Evolutionary conservation across 2,113 vertebrate genomes (phyloP), one percentile per base, ranked within the genome.

Genomic region (Ictalurus punctatus): DNA sequence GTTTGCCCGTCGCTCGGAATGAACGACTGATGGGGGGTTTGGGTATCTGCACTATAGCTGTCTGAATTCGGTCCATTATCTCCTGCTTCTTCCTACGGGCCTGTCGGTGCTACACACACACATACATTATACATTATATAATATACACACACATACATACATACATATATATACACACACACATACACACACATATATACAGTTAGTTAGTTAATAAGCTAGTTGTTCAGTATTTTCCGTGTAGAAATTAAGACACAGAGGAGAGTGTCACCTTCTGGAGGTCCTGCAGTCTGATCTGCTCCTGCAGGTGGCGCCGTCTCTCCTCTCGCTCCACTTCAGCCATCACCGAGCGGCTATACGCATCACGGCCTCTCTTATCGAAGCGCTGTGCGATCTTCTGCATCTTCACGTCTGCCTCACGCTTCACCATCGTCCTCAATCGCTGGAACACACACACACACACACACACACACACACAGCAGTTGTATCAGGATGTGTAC

Each of bases 51-150:
- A 96, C 92, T 85, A 93, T 59, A 2, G 95, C 92, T 73, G 92
- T 93, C 92, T 96, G 94, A 90, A 97, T 96, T 89, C 73, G 93
- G 71, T 94, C 93, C 95, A 96, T 94, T 59, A 96, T 95, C 91
- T 96, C 95, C 90, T 93, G 95, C 90, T 96, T 95, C 78, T 94
- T 95, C 86, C 92, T 95, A 93, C 90, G 95, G 90, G 52, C 90
- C 86, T 91, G 37, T 6, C 16, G 91, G 88, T 94, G 93, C 96
- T 98, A 90, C 87, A 93, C 93, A 88, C 59, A 89, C 40, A 89
- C n/a, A n/a, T n/a, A n/a, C n/a, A n/a, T n/a, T n/a, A n/a, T n/a
- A n/a, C n/a, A n/a, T n/a, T n/a, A n/a, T n/a, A n/a, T n/a, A n/a
- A n/a, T n/a, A n/a, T 44, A 79, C 63, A 92, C 27, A 91, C 56